Evolutionary conservation across 2,888 invertebrate species (phyloP), one percentile per base, ranked within the genome.

Genomic region (Drosophila infuscata): DNA sequence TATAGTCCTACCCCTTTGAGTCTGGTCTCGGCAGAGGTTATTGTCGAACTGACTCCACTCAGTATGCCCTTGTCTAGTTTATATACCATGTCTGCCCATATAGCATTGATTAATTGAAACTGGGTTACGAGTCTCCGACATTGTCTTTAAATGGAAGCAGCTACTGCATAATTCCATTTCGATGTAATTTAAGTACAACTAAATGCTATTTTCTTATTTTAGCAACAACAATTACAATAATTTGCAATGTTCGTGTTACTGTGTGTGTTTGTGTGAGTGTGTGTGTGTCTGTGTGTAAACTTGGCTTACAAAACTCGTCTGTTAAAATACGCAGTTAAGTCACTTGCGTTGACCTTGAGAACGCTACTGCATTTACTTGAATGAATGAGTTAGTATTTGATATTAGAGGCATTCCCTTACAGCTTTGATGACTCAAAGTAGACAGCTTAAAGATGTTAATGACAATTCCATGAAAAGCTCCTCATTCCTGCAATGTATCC

Each of bases 131-230:
- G 52, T 58, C 46, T 56, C 56, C n/a, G 62, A 59, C 65, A 60
- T 64, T 84, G 83, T 70, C 84, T 88, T 88, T 89, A 84, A 80
- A 85, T 84, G 84, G 84, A 52, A 66, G 83, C 82, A 57, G 80
- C 83, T 73, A 52, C 59, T 74, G 82, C 74, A 86, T 79, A 82
- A 82, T 78, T 76, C 85, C 79, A 83, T 67, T 73, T 79, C 72
- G 60, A 69, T 69, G 75, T 69, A 65, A 70, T 73, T 77, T 83
- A 87, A 87, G 82, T 84, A 70, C 59, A 64, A 60, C 79, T 78
- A 76, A 64, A 41, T 74, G 53, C 49, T 41, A 17, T 38, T 49
- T 32, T 65, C 36, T 48, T 43, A 52, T 62, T 15, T 46, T 33
- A 57, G 30, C 59, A 58, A 29, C 60, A 68, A 61, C 82, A 73